These are phyloP conservation scores for Drosophila arizonae DNA, from an alignment of 1,140 invertebrate genomes.

Conservation along the genomic window DNA sequence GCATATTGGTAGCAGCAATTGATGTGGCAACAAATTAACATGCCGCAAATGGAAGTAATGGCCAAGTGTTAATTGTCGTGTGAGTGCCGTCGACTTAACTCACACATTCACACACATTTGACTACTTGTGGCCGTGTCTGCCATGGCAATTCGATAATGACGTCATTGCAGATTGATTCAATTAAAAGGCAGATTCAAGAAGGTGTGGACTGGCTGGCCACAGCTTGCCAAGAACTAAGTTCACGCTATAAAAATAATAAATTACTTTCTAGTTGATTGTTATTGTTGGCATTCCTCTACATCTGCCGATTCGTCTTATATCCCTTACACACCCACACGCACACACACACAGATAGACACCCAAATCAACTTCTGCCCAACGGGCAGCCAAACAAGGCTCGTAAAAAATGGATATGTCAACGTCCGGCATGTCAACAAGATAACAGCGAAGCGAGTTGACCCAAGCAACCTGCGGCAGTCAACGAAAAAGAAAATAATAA, in stretches of 20 bases:
- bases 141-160: constrained; percentile 61
- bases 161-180: constrained; percentile 71
- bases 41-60: constrained; percentile 80
- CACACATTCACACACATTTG: constrained; percentile 21
- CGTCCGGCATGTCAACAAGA: constrained; percentile 77
- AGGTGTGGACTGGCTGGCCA: not conserved
- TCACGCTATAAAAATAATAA: constrained; percentile 57
- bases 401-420: constrained; percentile 81
- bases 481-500: constrained; percentile 43
- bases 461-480: not conserved
- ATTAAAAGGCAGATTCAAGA: constrained; percentile 13
- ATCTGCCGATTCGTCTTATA: constrained; percentile 45
- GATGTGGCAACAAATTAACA: constrained; percentile 81
- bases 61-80: constrained; percentile 79
- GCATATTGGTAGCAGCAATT: constrained; percentile 78
- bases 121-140: constrained; percentile 24
- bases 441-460: constrained; percentile 53
- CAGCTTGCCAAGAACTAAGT: constrained; percentile 24
- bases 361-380: constrained; percentile 17
- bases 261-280: constrained; percentile 57
- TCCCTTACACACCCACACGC: constrained; percentile 16
- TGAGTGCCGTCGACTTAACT: constrained; percentile 49
- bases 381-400: constrained; percentile 43
- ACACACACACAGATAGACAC: constrained; percentile 25
- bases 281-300: constrained; percentile 38